Percentiles rank a stretch among this genome's conserved stretches.
Evolutionary conservation across 92 coral and sea anemone genomes (phyloP).

Genomic region (Pocillopora grandis): DNA sequence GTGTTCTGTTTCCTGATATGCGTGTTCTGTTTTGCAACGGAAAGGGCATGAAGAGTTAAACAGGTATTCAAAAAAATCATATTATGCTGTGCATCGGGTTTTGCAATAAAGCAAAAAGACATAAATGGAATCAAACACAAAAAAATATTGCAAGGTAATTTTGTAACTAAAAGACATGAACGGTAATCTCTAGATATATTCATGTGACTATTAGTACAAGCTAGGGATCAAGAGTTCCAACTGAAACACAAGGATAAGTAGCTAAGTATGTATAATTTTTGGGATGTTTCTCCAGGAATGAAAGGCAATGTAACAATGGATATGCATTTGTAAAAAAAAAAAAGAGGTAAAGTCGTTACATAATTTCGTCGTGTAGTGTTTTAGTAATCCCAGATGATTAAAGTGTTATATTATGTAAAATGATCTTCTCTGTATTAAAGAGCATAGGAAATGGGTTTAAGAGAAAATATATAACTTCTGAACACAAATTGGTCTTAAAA

Average conservation of each 20-base stretch:
- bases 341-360: conserved; percentile 7
- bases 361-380: background rate
- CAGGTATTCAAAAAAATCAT: conserved; percentile 19
- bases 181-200: background rate
- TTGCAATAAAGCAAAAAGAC: background rate
- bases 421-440: background rate
- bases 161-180: background rate
- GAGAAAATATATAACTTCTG: too few species aligned
- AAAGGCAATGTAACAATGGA: conserved; percentile 9
- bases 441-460: background rate
- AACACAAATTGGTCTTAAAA: background rate
- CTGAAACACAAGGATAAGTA: background rate
- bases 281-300: background rate
- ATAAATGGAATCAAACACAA: conserved; percentile 1
- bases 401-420: background rate
- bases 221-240: background rate
- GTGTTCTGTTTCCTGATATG: conserved; percentile 4
- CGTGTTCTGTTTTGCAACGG: background rate
- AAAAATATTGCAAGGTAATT: background rate
- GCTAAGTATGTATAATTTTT: background rate
- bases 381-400: background rate
- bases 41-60: conserved; percentile 16
- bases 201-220: background rate
- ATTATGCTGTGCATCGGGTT: background rate
- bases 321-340: background rate